Base-by-base conservation (phyloP, 2,888 invertebrate genomes). In the Hyposoter dolosus region DNA sequence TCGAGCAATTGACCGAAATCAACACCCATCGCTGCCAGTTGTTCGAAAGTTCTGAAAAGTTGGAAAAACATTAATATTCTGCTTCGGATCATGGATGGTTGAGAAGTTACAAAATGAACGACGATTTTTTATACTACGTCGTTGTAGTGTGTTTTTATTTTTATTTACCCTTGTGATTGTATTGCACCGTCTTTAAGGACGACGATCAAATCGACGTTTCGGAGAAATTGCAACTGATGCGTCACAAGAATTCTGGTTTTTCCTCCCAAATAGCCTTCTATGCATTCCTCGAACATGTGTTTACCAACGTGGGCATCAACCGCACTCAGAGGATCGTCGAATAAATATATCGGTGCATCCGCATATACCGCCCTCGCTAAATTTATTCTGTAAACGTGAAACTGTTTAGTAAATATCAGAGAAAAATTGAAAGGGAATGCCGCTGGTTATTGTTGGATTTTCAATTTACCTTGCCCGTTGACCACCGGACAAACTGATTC, bases 251-350 rank as follows among this genome's bases (percentile, higher is more conserved):
- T 94, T 68, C 95, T 93, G 0, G 95, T 95, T 89, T 95, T 95
- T 45, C 95, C 93, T 63, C 94, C 94, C 43, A 97, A 93, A 88
- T 95, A 95, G 45, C 95, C 95, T 6, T 96, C 95, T 78, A 98
- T 95, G 91, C 97, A 98, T 91, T 97, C 96, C 92, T 98, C 97
- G 94, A 98, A 99, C 89, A 99, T 95, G 94, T 98, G 97, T 5
- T 97, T 96, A 0, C 98, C 98, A 0, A 99, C 98, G 93, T 98
- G 97, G 0, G 98, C 96, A 94, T 99, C 99, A n/a, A 99, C 98
- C 0, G 98, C 98, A 85, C 98, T 97, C 50, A 99, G 95, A 0
- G 99, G 98, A 95, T 99, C 99, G 93, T 99, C 99, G 76, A 99
- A 94, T 19, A 99, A 94, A 92, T 98, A 98, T 88, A 98, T 97